phyloP scores from a whole-genome alignment of 2,888 invertebrate species.

The Panzeria rudis region DNA sequence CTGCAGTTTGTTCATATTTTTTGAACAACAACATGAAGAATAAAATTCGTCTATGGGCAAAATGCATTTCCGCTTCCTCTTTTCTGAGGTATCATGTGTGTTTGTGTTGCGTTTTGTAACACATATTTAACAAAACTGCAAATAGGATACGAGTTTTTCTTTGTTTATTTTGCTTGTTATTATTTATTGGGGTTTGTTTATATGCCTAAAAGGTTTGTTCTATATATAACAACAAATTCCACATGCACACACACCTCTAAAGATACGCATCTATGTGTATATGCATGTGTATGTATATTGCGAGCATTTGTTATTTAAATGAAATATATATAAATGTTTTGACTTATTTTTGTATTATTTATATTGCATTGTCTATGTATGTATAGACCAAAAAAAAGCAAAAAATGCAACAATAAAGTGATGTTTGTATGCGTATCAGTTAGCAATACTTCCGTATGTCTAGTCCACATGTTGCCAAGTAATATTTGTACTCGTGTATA shows the following conservation, averaged over 20 bases:
- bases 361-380: conserved; percentile 41
- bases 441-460: conserved; percentile 70
- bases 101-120: conserved; percentile 15
- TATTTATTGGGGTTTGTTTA: conserved; percentile 61
- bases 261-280: conserved; percentile 46
- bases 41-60: conserved; percentile 39
- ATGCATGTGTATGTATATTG: conserved; percentile 37
- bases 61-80: conserved; percentile 53
- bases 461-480: conserved; percentile 64
- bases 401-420: conserved; percentile 41
- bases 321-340: conserved; percentile 36
- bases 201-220: conserved; percentile 67
- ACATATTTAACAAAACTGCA: conserved; percentile 37
- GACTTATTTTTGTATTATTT: conserved; percentile 39
- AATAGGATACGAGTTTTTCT: conserved; percentile 4
- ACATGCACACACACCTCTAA: conserved; percentile 26
- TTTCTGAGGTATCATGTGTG: background rate
- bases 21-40: conserved; percentile 15
- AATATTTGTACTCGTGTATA: conserved; percentile 32
- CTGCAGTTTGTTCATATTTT: conserved; percentile 55
- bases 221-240: conserved; percentile 53
- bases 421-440: conserved; percentile 71
- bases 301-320: conserved; percentile 59
- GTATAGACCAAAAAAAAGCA: conserved; percentile 22
- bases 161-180: conserved; percentile 18